Base-by-base conservation (phyloP, 2,888 invertebrate genomes). In the Creontiades dilutus region DNA sequence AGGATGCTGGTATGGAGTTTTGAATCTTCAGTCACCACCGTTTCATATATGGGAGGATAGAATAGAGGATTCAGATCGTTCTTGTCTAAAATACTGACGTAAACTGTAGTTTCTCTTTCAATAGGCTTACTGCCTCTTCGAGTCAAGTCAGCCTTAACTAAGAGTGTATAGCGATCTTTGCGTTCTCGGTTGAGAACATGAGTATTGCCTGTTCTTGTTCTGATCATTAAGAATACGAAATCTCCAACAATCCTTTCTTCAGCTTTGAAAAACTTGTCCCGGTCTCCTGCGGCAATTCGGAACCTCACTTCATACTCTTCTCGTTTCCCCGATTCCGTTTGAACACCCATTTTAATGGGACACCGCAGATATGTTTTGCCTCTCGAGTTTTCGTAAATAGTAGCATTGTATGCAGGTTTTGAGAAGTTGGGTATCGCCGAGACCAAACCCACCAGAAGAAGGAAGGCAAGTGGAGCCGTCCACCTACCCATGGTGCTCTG, bases 31-130 rank as follows among this genome's bases (percentile, higher is more conserved):
- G 96, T 95, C 78, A 99, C 96, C 19, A 95, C 95, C 61, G 96
- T 96, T 92, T 96, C 96, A 94, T 99, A 99, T 92, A 96, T 96
- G 86, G 96, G 96, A 47, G 97, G 97, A 93, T 97, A 97, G 94
- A 99, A 99, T 68, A 99, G 94, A 68, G 99, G 99, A 93, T 96
- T 97, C 92, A 98, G 95, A 93, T 99, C 99, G 94, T 98, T 97
- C 90, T 96, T 96, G 94, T 98, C 97, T 91, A 96, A 94, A 90
- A 98, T 95, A 91, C 94, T 94, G 75, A 98, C 95, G 89, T 95
- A 94, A 76, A 97, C 95, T 57, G 94, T 94, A 14, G 96, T 94
- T 93, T 97, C 96, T 90, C 97, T 95, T 92, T 97, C 96, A 91
- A 95, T 93, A 4, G 89, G 27, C 14, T 94, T 93, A 93, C 95